Evolutionary conservation across 2,797 vertebrate genomes (phyloP), one percentile per base, ranked within the genome.

Genomic region (Danio jaintianensis): DNA sequence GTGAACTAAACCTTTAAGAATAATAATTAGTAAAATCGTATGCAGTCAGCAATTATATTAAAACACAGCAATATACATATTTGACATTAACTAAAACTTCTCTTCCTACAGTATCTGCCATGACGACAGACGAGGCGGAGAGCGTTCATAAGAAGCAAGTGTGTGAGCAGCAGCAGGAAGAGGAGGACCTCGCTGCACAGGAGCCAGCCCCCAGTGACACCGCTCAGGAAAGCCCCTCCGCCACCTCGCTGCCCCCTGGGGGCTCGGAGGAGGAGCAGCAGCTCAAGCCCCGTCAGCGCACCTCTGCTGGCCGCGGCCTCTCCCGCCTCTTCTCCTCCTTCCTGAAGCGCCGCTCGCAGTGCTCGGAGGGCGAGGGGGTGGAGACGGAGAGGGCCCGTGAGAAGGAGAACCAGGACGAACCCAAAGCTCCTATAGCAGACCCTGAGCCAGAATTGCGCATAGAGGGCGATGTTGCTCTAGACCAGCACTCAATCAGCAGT

Each of bases 341-440:
- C 86, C 93, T 99, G 87, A 97, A 96, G 89, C 95, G 95, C 62
- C 97, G 94, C 72, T 97, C 97, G 12, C 96, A 98, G 87, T 95
- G 95, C 75, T 96, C 95, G 0, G 94, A 95, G 9, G 96, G 96
- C 64, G 95, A 92, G 18, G 95, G 93, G 47, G 84, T 88, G 62
- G 93, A 92, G 80, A 87, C 36, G 6, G 76, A 88, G 82, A 83
- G 67, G 69, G 92, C 91, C 0, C 20, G 12, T 0, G 89, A 88
- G 3, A 86, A 85, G 0, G 64, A 74, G 1, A 87, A 91, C 83
- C 94, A 94, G 22, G 89, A 94, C 45, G 91, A 97, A 83, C 93
- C 96, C 85, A 98, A 98, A 92, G 97, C 98, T 8, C 98, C 97
- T 0, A 99, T 99, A 42, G 98, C 97, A 55, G 97, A 96, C 91